phyloP scores from a whole-genome alignment of 1,140 invertebrate genomes.

The Ephestia elutella region DNA sequence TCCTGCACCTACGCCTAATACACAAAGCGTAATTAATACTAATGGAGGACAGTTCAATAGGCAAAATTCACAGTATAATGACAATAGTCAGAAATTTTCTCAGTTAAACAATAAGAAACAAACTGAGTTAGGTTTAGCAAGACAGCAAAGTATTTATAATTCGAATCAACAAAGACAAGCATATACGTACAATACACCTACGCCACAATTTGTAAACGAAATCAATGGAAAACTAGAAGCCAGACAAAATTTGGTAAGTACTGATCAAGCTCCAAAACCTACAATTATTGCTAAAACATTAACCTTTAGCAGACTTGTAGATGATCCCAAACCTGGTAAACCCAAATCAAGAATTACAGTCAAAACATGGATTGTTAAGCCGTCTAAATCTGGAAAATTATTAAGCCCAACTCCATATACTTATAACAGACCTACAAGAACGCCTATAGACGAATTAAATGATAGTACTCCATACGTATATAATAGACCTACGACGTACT shows the following conservation, averaged over 20 bases:
- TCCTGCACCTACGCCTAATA: conserved; percentile 12
- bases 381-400: conserved; percentile 10
- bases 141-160: conserved; percentile 24
- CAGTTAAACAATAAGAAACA: conserved; percentile 25
- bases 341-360: conserved; percentile 60
- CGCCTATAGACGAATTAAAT: conserved; percentile 11
- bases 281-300: conserved; percentile 56
- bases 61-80: conserved; percentile 24
- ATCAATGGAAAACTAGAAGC: conserved; percentile 25
- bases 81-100: conserved; percentile 19
- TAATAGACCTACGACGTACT: conserved; percentile 18
- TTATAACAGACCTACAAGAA: conserved; percentile 18
- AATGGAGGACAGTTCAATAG: conserved; percentile 19
- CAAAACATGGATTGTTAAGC: conserved; percentile 60
- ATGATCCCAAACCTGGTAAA: conserved; percentile 42
- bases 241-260: conserved; percentile 58
- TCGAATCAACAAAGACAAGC: conserved; percentile 25
- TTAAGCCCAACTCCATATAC: conserved; percentile 16
- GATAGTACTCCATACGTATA: conserved; percentile 20
- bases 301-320: conserved; percentile 45
- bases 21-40: conserved; percentile 17
- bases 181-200: conserved; percentile 22
- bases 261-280: conserved; percentile 26
- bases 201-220: conserved; percentile 20
- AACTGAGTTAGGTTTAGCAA: conserved; percentile 17